Evolutionary conservation across 2,797 vertebrate genomes (phyloP), one percentile per base, ranked within the genome.

Genomic region (Loriculus beryllinus): DNA sequence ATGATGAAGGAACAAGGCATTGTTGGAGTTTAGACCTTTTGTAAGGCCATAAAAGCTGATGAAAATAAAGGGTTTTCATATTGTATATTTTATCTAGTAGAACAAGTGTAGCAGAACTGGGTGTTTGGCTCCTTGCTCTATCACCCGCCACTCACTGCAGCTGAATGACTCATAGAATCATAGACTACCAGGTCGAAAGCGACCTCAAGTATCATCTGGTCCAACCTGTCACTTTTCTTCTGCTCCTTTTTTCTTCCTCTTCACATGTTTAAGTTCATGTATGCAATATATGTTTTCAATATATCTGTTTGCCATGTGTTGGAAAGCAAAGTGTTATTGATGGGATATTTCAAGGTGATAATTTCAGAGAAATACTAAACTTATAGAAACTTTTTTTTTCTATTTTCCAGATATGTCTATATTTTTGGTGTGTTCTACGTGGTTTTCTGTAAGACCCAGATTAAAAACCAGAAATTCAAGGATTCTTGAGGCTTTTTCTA

Each of bases 231-330:
- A 25, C n/a, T 56, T 56, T 15, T 59, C 62, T 84, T 14, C 60
- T 52, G 12, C 16, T 88, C 23, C 23, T 57, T 81, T 77, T 91
- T 82, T 15, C 14, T 48, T 42, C 59, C 15, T 49, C 35, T 59
- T 86, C 10, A 4, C 25, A 25, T 48, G 19, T 82, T 69, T 40
- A 52, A 54, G 18, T 59, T 69, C 54, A 54, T 12, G 54, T 69
- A 59, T 18, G 7, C 59, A 39, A 52, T 8, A 20, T 4, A 1
- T 47, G 37, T 70, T 69, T 74, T 45, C 26, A 49, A 5, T 62
- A 64, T 5, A 12, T n/a, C 49, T 57, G 43, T 20, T 78, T 10
- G 5, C 42, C 0, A 0, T 31, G 51, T 60, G 37, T 60, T 2
- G 1, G 60, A 54, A 80, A 65, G 47, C 37, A 37, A 37, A 52